Evolutionary conservation across 2,888 invertebrate genomes (phyloP).

Genomic region (Macrophya annulata): DNA sequence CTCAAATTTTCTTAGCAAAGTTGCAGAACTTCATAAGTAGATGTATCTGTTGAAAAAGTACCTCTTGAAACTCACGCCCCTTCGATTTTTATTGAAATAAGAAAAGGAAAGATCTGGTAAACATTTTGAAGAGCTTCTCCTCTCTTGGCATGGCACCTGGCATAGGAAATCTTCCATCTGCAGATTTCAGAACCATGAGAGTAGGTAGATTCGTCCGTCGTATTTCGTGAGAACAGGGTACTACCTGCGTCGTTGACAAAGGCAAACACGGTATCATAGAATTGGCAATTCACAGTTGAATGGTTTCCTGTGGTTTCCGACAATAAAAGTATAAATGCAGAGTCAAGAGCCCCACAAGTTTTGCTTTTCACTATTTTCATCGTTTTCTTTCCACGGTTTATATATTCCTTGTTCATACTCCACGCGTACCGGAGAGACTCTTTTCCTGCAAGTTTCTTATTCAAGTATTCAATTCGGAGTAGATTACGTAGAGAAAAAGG

Average conservation of each 20-base stretch:
- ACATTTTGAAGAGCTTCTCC: constrained; percentile 9
- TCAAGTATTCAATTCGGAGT: neutral
- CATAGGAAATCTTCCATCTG: constrained; percentile 23
- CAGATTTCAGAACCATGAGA: constrained; percentile 26
- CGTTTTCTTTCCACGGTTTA: neutral
- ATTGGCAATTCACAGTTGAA: constrained; percentile 57
- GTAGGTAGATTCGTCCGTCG: neutral
- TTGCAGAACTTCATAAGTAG: neutral
- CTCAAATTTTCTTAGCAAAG: neutral
- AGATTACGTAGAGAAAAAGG: neutral
- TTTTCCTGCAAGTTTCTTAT: constrained; percentile 7
- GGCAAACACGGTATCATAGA: constrained; percentile 51
- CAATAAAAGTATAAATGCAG: constrained; percentile 49
- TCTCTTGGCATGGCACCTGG: constrained; percentile 36
- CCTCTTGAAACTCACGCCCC: constrained; percentile 19
- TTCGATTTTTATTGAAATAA: neutral
- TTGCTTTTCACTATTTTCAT: constrained; percentile 1
- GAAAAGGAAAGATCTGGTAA: constrained; percentile 50
- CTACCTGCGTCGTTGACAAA: constrained; percentile 60
- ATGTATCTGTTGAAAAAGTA: neutral
- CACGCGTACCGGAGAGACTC: neutral
- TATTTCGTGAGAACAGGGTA: constrained; percentile 62
- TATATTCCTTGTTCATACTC: neutral
- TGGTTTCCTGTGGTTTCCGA: constrained; percentile 49
- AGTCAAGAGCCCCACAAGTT: constrained; percentile 42